Percentiles rank a stretch among this genome's conserved stretches.
phyloP scores from a whole-genome alignment of 2,113 vertebrate species.

The Prinia subflava region DNA sequence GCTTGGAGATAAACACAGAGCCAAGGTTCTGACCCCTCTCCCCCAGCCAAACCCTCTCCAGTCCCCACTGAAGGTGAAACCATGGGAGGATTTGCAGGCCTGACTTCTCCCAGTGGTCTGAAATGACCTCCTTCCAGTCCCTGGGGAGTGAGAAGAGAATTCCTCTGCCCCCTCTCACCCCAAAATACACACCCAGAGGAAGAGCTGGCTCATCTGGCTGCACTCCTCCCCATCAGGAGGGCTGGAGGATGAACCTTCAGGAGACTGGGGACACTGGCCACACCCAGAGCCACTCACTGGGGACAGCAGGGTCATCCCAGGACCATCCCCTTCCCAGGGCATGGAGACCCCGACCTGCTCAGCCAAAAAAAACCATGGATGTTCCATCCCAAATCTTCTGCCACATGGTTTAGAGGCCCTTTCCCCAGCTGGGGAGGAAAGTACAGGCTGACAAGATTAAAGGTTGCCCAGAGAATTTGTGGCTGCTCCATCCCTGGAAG shows the following conservation, averaged over 20 bases:
- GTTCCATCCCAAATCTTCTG: not conserved
- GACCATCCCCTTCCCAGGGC: not conserved
- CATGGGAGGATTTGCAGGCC: not conserved
- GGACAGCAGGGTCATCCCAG: not conserved
- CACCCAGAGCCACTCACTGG: not conserved
- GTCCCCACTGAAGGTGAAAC: not conserved
- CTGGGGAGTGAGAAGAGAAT: not conserved
- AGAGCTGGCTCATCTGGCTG: not conserved
- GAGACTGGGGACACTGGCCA: not conserved
- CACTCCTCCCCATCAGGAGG: not conserved
- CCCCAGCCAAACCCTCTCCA: not conserved
- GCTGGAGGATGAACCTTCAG: not conserved
- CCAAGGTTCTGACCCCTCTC: not conserved
- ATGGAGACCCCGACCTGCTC: not conserved
- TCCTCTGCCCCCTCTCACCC: not conserved
- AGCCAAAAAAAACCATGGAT: not conserved
- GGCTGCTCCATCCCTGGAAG: not conserved
- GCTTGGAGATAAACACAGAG: not conserved
- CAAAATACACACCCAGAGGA: not conserved
- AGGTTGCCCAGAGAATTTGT: not conserved
- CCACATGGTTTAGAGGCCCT: rapidly evolving
- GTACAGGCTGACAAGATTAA: not conserved
- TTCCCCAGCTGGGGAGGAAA: not conserved
- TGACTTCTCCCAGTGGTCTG: not conserved
- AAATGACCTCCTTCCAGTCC: not conserved